Conservation (phyloP, 2,113 vertebrate genomes). For the Pteruthius melanotis region DNA sequence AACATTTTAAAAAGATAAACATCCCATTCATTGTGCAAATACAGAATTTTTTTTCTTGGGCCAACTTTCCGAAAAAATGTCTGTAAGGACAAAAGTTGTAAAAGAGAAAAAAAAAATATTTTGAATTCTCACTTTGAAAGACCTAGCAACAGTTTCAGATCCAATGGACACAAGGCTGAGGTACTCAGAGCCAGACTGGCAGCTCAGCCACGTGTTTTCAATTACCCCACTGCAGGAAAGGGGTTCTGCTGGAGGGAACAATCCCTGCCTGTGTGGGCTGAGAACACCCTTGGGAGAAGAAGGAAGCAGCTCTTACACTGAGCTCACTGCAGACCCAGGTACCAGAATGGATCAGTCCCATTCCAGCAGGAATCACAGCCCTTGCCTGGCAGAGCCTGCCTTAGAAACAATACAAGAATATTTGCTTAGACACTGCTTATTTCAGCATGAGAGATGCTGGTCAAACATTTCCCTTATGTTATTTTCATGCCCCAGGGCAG, state of each 20-base stretch:
- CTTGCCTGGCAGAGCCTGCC: not conserved
- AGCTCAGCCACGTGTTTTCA: not conserved
- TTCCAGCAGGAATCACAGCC: not conserved
- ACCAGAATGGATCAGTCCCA: not conserved
- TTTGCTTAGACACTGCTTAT: conserved; percentile 30
- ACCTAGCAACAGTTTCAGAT: not conserved
- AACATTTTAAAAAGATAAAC: conserved; percentile 11
- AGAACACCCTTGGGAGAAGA: not conserved
- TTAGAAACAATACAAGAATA: not conserved
- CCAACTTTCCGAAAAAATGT: not conserved
- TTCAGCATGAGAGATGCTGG: not conserved
- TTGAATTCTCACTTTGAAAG: not conserved
- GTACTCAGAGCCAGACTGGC: not conserved
- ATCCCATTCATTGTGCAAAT: not conserved
- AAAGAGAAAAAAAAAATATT: not conserved
- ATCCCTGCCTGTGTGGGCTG: not conserved
- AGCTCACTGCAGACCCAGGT: not conserved
- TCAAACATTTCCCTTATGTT: conserved; percentile 48
- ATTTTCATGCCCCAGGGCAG: conserved; percentile 51
- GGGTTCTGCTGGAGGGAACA: not conserved
- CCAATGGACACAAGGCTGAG: not conserved
- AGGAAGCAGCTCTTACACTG: not conserved
- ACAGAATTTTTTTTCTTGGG: not conserved
- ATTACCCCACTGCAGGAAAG: not conserved
- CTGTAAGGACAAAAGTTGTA: not conserved